phyloP scores from a whole-genome alignment of 2,797 vertebrate genomes.

The Kryptopterus vitreolus region DNA sequence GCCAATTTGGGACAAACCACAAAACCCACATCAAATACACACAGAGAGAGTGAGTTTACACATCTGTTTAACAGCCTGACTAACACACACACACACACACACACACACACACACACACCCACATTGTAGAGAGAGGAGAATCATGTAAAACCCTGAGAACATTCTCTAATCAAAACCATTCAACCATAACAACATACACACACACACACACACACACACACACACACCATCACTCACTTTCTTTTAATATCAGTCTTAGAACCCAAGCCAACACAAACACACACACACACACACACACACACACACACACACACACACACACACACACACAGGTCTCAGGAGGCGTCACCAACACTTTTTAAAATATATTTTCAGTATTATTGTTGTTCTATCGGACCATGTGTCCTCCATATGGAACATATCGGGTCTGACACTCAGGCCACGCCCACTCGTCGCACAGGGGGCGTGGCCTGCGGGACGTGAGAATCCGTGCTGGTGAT shows the following conservation, averaged over 20 bases:
- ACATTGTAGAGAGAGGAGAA: slow-evolving; percentile 8
- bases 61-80: slow-evolving; percentile 58
- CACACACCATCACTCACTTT: slow-evolving; percentile 27
- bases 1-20: slow-evolving; percentile 61
- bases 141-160: slow-evolving; percentile 25
- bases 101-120: slow-evolving; percentile 36
- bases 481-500: too few species aligned
- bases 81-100: slow-evolving; percentile 44
- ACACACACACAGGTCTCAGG: slow-evolving; percentile 17
- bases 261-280: slow-evolving; percentile 24
- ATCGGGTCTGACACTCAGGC: not conserved
- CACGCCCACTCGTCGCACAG: not conserved
- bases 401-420: slow-evolving; percentile 48
- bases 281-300: slow-evolving; percentile 12
- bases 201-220: slow-evolving; percentile 29
- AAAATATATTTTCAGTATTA: slow-evolving; percentile 4
- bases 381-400: slow-evolving; percentile 21
- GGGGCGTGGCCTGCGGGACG: not conserved
- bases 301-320: slow-evolving; percentile 22
- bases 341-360: slow-evolving; percentile 23
- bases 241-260: slow-evolving; percentile 25
- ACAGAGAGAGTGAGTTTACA: slow-evolving; percentile 39
- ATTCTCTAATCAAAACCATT: slow-evolving; percentile 25
- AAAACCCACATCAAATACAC: slow-evolving; percentile 58
- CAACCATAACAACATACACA: slow-evolving; percentile 22